Conservation (phyloP, 2,113 vertebrate species). For the Procavia capensis region DNA sequence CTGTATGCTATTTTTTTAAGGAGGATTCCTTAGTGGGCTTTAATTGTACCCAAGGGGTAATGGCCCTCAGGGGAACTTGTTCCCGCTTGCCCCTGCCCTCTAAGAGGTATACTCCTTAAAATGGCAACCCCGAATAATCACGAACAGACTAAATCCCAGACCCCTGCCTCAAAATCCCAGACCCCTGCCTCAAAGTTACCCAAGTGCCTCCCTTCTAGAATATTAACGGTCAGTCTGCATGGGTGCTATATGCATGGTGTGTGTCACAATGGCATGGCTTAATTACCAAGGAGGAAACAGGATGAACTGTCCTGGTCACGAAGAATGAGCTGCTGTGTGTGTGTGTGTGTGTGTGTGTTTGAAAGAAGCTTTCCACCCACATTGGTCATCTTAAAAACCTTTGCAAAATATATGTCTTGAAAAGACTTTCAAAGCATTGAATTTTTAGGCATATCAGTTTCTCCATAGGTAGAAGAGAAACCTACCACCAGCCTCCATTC, state of each 20-base stretch:
- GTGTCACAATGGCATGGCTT: background rate
- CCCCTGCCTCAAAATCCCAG: constrained; percentile 15
- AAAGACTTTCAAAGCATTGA: background rate
- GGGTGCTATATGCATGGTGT: background rate
- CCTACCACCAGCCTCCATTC: background rate
- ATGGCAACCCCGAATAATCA: background rate
- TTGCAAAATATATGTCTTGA: constrained; percentile 20
- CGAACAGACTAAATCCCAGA: constrained; percentile 10
- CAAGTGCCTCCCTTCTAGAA: constrained; percentile 30
- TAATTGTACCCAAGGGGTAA: background rate
- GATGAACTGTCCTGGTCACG: constrained; percentile 35
- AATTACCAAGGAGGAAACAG: constrained; percentile 49
- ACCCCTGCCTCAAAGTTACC: constrained; percentile 33
- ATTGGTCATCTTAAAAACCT: constrained; percentile 40
- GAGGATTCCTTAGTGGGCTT: background rate
- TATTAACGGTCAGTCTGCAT: background rate
- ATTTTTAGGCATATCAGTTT: constrained; percentile 53
- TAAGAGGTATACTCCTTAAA: background rate
- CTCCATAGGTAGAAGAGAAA: constrained; percentile 44
- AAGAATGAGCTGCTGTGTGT: constrained; percentile 49
- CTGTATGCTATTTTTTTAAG: background rate
- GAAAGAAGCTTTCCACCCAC: background rate
- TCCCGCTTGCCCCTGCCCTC: background rate
- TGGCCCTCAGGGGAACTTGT: background rate
- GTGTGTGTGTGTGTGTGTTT: background rate